Base-by-base conservation (phyloP, 2,888 invertebrate species). In the Petrophora chlorosata region DNA sequence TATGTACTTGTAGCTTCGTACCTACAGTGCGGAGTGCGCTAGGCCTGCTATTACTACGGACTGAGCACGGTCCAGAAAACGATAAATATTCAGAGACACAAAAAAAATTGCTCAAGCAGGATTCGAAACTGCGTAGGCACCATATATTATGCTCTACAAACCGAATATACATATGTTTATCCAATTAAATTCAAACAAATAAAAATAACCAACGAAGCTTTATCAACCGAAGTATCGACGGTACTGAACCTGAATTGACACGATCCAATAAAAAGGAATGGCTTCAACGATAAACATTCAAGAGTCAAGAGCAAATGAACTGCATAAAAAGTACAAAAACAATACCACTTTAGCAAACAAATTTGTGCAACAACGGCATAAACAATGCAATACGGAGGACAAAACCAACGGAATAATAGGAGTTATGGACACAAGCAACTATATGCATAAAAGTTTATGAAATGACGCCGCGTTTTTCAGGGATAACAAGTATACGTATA, bases 351-450 rank as follows among this genome's bases (percentile, higher is more conserved):
- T 13, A 34, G 42, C 38, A 36, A 56, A 40, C 39, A 49, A 49
- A 56, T 56, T 45, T 23, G 40, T 28, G 36, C 35, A 49, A 36
- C 42, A 54, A 29, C 32, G 44, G 47, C 12, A 25, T 33, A 33
- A 35, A 55, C 26, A 42, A 35, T 30, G 26, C 23, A 41, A n/a
- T 3, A 35, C 10, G 23, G 28, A 43, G 32, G 7, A 38, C 26
- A 26, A 42, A 13, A 33, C 5, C n/a, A n/a, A 28, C 7, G 3
- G 5, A 25, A 32, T 15, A 23, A 35, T 28, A 15, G 3, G 4
- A 12, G 19, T 22, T n/a, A 25, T 2, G 15, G 23, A 36, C 7
- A 25, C 14, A 23, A 14, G 1, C n/a, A n/a, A n/a, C n/a, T n/a
- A n/a, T n/a, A n/a, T n/a, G n/a, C n/a, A n/a, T n/a, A n/a, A n/a